phyloP scores from a whole-genome alignment of 2,797 vertebrate species.

The Choloepus didactylus region DNA sequence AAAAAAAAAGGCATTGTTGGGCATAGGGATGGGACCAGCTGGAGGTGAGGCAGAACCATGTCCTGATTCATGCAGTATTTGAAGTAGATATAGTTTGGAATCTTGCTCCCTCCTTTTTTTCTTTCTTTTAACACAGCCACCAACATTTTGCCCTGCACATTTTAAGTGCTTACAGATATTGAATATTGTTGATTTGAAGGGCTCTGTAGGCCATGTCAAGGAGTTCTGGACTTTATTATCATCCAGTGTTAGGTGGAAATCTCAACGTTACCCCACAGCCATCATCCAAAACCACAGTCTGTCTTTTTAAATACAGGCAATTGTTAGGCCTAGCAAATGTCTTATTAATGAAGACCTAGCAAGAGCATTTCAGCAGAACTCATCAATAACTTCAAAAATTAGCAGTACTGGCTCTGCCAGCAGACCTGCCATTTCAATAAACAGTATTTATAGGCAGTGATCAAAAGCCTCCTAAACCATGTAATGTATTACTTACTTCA shows the following conservation, averaged over 20 bases:
- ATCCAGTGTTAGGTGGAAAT: neutral
- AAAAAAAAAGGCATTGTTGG: neutral
- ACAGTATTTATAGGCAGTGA: neutral
- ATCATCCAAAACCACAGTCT: neutral
- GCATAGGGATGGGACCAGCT: no score
- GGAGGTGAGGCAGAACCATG: neutral
- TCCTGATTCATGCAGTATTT: neutral
- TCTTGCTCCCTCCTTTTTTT: neutral
- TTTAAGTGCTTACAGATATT: neutral
- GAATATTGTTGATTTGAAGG: neutral
- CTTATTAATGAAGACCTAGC: neutral
- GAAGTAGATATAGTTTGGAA: neutral
- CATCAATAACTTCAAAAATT: neutral
- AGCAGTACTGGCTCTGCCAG: neutral
- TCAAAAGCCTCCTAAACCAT: neutral
- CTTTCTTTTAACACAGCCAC: neutral
- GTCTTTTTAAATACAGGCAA: neutral
- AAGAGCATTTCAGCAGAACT: neutral
- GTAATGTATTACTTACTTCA: neutral
- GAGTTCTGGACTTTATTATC: neutral
- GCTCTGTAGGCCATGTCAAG: neutral
- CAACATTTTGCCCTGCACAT: neutral
- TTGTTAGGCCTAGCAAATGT: neutral
- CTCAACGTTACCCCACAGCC: neutral
- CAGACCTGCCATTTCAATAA: neutral